A percentile compares a stretch with the other conserved stretches of the same genome.
Conservation (phyloP, 2,113 vertebrate species). For the Tetrao urogallus region DNA sequence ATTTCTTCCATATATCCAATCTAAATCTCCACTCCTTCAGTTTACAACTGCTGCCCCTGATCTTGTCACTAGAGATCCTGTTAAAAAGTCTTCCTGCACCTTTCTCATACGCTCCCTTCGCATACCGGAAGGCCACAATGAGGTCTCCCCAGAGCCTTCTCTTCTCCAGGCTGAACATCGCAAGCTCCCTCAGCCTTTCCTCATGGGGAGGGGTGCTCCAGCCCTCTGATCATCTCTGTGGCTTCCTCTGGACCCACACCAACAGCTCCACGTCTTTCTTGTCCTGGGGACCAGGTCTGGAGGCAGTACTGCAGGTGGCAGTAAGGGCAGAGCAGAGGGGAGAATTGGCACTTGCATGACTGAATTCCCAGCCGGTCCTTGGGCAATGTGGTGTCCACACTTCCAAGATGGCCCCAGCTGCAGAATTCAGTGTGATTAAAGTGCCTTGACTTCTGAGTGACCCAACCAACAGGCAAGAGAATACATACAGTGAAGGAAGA, state of each 20-base stretch:
- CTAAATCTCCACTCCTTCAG: not conserved
- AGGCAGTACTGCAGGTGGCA: not conserved
- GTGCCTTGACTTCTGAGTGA: not conserved
- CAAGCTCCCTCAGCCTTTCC: not conserved
- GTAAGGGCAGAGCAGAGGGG: not conserved
- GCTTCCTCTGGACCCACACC: not conserved
- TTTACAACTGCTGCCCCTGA: no score
- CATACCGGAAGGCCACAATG: not conserved
- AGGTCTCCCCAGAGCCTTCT: not conserved
- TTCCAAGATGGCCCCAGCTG: not conserved
- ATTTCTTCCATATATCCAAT: not conserved
- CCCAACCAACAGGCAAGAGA: not conserved
- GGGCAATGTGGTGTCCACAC: fast-evolving
- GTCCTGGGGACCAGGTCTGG: not conserved
- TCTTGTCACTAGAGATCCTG: no score
- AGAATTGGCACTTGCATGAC: not conserved
- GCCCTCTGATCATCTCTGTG: not conserved
- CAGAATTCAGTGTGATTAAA: not conserved
- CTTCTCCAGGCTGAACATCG: not conserved
- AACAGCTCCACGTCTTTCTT: not conserved
- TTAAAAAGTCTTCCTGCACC: no score
- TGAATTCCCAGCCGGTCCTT: not conserved
- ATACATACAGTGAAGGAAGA: not conserved
- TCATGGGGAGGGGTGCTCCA: not conserved
- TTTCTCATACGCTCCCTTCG: not conserved